phyloP scores from a whole-genome alignment of 2,888 invertebrate species.

The Polymixis lichenea region DNA sequence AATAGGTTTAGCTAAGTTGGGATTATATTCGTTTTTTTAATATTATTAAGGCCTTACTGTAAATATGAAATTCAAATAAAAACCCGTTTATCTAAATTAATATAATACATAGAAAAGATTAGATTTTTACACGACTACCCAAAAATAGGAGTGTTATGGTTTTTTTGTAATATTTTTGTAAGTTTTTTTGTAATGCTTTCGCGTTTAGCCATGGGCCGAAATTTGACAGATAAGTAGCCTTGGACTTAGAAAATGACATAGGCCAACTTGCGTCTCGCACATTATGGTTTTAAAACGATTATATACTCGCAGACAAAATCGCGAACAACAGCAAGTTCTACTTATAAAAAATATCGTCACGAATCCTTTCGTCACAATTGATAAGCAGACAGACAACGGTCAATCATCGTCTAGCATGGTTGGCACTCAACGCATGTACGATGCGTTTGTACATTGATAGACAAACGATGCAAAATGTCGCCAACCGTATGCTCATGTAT shows the following conservation, averaged over 20 bases:
- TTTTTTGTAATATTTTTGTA: too few species aligned
- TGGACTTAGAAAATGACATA: neutral
- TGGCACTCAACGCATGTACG: constrained; percentile 44
- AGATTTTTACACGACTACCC: too few species aligned
- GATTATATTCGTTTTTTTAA: too few species aligned
- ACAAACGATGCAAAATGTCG: constrained; percentile 47
- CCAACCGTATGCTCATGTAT: constrained; percentile 59
- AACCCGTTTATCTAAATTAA: neutral
- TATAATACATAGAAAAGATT: too few species aligned
- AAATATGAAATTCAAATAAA: too few species aligned
- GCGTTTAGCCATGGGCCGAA: too few species aligned
- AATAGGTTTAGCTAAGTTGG: too few species aligned
- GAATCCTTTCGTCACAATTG: constrained; percentile 37
- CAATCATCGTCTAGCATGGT: constrained; percentile 34
- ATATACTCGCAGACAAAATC: neutral
- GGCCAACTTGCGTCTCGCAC: neutral
- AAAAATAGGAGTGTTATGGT: too few species aligned
- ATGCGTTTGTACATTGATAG: constrained; percentile 32
- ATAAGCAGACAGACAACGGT: constrained; percentile 21
- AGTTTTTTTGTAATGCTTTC: too few species aligned
- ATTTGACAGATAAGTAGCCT: neutral
- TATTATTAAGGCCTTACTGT: too few species aligned
- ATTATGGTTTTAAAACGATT: neutral
- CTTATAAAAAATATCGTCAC: constrained; percentile 5
- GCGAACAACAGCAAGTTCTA: neutral